Evolutionary conservation across 2,113 vertebrate genomes (phyloP).

Genomic region (Hystrix cristata): DNA sequence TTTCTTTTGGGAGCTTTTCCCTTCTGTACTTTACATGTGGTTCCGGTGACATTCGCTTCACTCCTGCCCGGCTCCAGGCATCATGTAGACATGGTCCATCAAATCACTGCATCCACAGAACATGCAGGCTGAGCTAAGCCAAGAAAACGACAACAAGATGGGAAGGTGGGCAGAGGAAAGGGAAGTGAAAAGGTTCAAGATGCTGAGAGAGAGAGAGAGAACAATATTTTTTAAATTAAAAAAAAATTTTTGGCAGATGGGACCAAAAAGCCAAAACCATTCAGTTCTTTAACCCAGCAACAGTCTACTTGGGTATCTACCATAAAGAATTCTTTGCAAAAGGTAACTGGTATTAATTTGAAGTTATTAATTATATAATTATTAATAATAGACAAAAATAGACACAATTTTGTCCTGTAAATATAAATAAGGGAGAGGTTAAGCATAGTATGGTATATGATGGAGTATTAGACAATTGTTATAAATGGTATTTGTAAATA

Average conservation of each 20-base stretch:
- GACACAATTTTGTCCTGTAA: background rate
- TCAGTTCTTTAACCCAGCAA: slow-evolving; percentile 16
- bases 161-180: no score
- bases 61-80: background rate
- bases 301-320: slow-evolving; percentile 25
- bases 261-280: slow-evolving; percentile 54
- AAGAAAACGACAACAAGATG: background rate
- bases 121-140: background rate
- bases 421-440: background rate
- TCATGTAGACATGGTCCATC: background rate
- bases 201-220: no score
- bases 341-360: slow-evolving; percentile 9
- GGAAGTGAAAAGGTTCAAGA: no score
- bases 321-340: slow-evolving; percentile 43
- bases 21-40: background rate
- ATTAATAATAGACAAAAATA: slow-evolving; percentile 35
- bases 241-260: background rate
- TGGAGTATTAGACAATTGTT: background rate
- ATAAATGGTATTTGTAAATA: slow-evolving; percentile 38
- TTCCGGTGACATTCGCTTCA: background rate
- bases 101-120: background rate
- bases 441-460: background rate
- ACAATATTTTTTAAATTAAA: no score
- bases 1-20: background rate
- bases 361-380: slow-evolving; percentile 33